Evolutionary conservation across 2,888 invertebrate species (phyloP), one percentile per base, ranked within the genome.

Genomic region (Hipparchia semele): DNA sequence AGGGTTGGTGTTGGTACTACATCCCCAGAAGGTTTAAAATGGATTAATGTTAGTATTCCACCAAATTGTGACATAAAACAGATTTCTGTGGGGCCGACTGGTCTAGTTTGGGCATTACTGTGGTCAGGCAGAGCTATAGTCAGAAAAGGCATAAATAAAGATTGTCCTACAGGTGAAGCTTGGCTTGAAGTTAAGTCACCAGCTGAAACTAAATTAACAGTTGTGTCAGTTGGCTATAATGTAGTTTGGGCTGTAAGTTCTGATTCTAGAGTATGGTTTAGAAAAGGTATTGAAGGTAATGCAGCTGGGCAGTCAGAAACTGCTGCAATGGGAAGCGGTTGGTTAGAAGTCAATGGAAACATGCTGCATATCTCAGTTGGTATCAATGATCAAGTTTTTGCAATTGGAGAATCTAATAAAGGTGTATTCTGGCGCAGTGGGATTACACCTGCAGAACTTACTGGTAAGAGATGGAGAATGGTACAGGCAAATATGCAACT

Each of bases 311-410:
- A 95, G 75, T 96, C 96, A 80, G 97, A 97, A 87, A 95, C 96
- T 84, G 94, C 96, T 73, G 97, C 97, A 8, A 96, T 96, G 81
- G 98, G 98, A 5, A 96, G 95, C 83, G 96, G 97, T 46, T 98
- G 98, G 98, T 95, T 98, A 49, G 97, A 98, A 94, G 98, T 98
- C 95, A 96, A 97, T 75, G 98, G 97, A 64, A 96, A 96, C 86
- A 97, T 98, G 95, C 95, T 96, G 39, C 94, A 96, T 83, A 95
- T 98, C 65, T 97, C 98, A n/a, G 97, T 98, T 72, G 96, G 98
- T 53, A 95, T 96, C 12, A 97, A 97, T 90, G 98, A 98, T 91
- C 98, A 98, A 95, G 96, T 97, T 9, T 98, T 98, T 95, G 98
- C 96, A 10, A 96, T 98, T 79, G 98, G 98, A 6, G 95, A 96